Percentiles rank a stretch among this genome's conserved stretches.
These are phyloP conservation scores for Molossus alvarezi DNA, from an alignment of 2,797 vertebrate genomes.

Conservation along the genomic window DNA sequence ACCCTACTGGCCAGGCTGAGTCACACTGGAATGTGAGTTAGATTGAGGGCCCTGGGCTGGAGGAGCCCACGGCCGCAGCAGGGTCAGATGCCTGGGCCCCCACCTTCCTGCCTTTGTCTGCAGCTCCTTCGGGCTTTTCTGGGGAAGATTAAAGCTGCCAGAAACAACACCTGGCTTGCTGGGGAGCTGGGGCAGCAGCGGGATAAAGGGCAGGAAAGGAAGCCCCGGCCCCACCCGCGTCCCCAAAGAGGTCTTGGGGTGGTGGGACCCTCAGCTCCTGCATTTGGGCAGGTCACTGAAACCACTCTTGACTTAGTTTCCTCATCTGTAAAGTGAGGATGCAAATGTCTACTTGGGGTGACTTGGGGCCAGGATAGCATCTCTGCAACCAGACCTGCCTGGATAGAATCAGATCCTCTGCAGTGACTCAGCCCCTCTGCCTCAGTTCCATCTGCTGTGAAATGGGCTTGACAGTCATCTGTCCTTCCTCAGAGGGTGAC, in stretches of 20 bases:
- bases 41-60: neutral
- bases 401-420: neutral
- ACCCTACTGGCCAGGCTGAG: neutral
- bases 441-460: conserved; percentile 14
- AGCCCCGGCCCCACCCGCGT: neutral
- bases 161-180: conserved; percentile 22
- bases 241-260: neutral
- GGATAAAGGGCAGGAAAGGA: neutral
- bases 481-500: neutral
- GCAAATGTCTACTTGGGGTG: neutral
- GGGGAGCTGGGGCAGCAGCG: fast-evolving
- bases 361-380: neutral
- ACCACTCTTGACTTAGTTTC: neutral
- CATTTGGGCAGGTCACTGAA: fast-evolving
- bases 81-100: neutral
- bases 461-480: neutral
- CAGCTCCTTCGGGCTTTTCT: neutral
- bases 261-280: neutral
- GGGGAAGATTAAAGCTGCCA: conserved; percentile 52
- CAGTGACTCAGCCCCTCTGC: neutral
- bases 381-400: neutral
- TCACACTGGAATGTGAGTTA: conserved; percentile 69
- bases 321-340: neutral
- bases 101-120: conserved; percentile 81
- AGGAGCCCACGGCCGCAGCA: neutral